Base-by-base conservation (phyloP, 2,113 vertebrate species). In the Stigmatopora nigra region DNA sequence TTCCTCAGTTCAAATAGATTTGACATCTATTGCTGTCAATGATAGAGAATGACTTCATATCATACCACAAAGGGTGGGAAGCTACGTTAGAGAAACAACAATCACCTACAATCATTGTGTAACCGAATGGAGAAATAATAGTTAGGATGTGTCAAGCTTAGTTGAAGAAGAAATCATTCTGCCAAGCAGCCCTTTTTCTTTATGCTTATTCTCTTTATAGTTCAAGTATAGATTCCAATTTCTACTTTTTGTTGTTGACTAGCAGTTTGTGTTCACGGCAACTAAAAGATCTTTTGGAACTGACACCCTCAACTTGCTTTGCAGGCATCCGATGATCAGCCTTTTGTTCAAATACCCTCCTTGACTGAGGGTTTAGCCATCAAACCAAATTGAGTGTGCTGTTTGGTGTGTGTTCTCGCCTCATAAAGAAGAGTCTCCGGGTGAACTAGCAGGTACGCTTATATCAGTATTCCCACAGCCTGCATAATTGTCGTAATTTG, bases 401-500 rank as follows among this genome's bases (percentile, higher is more conserved):
- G 79, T 81, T 84, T 85, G 80, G 73, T 81, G 73, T 80, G 80
- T 79, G 75, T 73, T 80, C 68, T 74, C 53, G 80, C 57, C 80
- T 81, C 77, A 75, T 84, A 82, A 86, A 56, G 86, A 82, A 83
- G 80, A 78, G 71, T 84, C 81, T 85, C 81, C 79, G 76, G 81
- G 81, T 85, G 80, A 82, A 85, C 79, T 84, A 82, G 80, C 86
- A 88, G 88, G 84, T 89, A 88, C 75, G 80, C 82, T 83, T 83
- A 84, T 87, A 88, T 87, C 82, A 83, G 84, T 85, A 85, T 82
- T 88, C 87, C 87, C 83, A 81, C 82, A 78, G 84, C 81, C 83
- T 86, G 84, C 84, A 88, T 91, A 90, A 90, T 90, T 88, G 84
- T 85, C 82, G 84, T 89, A 87, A 89, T 90, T 85, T 90, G 84